A percentile compares a stretch with the other conserved stretches of the same genome.
These are phyloP conservation scores for Drosophila pectinifera DNA, from an alignment of 1,140 invertebrate species.

Conservation along the genomic window DNA sequence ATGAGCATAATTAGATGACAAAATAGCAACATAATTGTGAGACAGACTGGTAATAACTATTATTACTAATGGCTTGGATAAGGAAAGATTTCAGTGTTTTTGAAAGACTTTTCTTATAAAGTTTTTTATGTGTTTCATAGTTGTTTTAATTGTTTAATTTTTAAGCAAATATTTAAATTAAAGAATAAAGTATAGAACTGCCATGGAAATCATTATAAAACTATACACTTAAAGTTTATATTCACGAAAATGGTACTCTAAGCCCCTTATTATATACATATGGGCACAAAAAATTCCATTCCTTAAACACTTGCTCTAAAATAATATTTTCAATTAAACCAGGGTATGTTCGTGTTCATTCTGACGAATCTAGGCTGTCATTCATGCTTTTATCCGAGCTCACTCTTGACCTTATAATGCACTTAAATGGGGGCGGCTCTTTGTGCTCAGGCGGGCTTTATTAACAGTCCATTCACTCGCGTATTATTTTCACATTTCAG, in stretches of 20 bases:
- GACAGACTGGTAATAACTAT: constrained; percentile 23
- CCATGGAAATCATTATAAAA: too few species aligned
- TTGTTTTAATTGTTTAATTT: neutral
- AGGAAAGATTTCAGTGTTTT: neutral
- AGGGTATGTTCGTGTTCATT: constrained; percentile 12
- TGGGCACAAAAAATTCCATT: too few species aligned
- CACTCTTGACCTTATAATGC: constrained; percentile 29
- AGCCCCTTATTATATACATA: too few species aligned
- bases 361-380: neutral
- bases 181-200: neutral
- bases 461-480: constrained; percentile 41
- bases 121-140: neutral
- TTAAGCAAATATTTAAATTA: neutral
- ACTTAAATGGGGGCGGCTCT: constrained; percentile 9
- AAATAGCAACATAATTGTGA: neutral
- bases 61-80: constrained; percentile 3
- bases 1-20: neutral
- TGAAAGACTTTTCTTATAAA: neutral
- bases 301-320: too few species aligned
- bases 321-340: neutral
- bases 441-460: constrained; percentile 12
- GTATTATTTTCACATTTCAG: constrained; percentile 35
- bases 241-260: too few species aligned
- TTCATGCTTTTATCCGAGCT: constrained; percentile 15
- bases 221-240: too few species aligned